A percentile compares a stretch with the other conserved stretches of the same genome.
phyloP scores from a whole-genome alignment of 1,140 invertebrate species.

The Saccostrea cuccullata region DNA sequence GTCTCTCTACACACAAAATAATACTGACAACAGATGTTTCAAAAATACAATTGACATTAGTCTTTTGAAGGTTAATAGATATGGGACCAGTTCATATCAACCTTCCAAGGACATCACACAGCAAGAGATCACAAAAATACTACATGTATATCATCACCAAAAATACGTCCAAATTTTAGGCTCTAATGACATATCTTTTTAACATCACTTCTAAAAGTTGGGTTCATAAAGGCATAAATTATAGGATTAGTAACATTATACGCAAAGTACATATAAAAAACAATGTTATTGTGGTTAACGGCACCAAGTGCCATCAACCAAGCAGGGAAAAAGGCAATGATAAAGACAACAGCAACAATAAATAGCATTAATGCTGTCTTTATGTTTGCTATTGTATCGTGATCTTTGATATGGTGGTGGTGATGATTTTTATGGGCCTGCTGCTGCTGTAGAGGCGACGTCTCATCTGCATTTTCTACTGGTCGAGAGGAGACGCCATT shows the following conservation, averaged over 20 bases:
- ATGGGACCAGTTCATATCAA: slow-evolving; percentile 19
- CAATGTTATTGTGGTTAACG: slow-evolving; percentile 61
- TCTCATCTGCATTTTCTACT: slow-evolving; percentile 34
- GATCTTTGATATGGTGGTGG: slow-evolving; percentile 59
- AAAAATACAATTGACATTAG: neutral
- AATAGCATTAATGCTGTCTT: slow-evolving; percentile 74
- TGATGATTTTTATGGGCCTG: slow-evolving; percentile 9
- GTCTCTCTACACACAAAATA: neutral
- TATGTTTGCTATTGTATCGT: slow-evolving; percentile 69
- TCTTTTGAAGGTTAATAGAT: slow-evolving; percentile 19
- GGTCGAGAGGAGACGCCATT: slow-evolving; percentile 33
- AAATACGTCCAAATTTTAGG: neutral
- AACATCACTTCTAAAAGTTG: slow-evolving; percentile 70
- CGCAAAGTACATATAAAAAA: slow-evolving; percentile 73
- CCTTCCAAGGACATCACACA: neutral
- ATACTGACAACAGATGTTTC: slow-evolving; percentile 27
- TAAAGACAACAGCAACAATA: slow-evolving; percentile 73
- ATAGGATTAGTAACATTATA: slow-evolving; percentile 75
- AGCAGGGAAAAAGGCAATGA: slow-evolving; percentile 71
- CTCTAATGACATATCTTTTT: slow-evolving; percentile 57
- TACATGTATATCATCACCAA: neutral
- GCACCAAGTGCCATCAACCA: slow-evolving; percentile 68
- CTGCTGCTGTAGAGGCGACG: slow-evolving; percentile 24
- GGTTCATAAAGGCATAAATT: slow-evolving; percentile 77
- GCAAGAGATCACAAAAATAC: neutral